Evolutionary conservation across 2,113 vertebrate genomes (phyloP), one percentile per base, ranked within the genome.

Genomic region (Acrocephalus arundinaceus): DNA sequence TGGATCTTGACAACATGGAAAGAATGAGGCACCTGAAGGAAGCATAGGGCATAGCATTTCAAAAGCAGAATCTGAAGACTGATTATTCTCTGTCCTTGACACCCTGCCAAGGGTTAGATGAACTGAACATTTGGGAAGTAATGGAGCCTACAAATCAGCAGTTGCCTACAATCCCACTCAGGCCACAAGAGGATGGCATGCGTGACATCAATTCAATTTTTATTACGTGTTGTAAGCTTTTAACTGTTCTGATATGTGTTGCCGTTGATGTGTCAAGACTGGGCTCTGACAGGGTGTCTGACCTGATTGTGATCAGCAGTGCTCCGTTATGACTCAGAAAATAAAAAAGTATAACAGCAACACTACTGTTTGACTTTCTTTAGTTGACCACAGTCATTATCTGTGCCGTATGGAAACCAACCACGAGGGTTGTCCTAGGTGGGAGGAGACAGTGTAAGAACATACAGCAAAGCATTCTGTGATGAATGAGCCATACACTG

Each of bases 51-150:
- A 96, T 7, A 90, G 73, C 88, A 89, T 97, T 98, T 97, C 97
- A 96, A 93, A 97, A 97, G 85, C 61, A 16, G 89, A 97, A 94
- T 97, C 96, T 93, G 91, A 97, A 98, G 96, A 98, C 92, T 97
- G 97, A 98, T 98, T 97, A 97, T 92, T 96, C 96, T 97, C 97
- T 96, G 95, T 97, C 97, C 97, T 98, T 98, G 97, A 98, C 97
- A 97, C 92, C 67, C 79, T 97, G 98, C 97, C 97, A 98, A 97
- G 82, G 97, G 97, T 96, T 97, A 97, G 97, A 97, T 96, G 94
- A 94, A 95, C 91, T 37, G 95, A 97, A 87, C 86, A 89, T 97
- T 97, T 97, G 96, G 95, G 72, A 96, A 97, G 94, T 97, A 97
- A 98, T 96, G 96, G 93, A 96, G 93, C 95, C 97, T 97, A 97